phyloP scores from a whole-genome alignment of 2,113 vertebrate genomes.

The Eretmochelys imbricata region DNA sequence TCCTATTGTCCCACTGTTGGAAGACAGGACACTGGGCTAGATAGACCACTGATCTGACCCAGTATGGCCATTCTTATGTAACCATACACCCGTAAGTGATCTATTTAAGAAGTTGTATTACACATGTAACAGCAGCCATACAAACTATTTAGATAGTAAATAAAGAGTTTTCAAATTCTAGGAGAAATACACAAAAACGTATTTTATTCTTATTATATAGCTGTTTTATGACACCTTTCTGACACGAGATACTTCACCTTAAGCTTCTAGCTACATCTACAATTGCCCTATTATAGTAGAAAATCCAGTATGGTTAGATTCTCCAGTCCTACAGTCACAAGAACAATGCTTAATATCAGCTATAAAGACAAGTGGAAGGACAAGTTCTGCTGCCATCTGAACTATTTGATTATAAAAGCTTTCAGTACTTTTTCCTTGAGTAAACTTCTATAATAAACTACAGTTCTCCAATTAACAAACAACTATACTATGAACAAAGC shows the following conservation, averaged over 20 bases:
- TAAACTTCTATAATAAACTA: neutral
- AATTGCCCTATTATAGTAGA: fast-evolving
- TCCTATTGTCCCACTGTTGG: neutral
- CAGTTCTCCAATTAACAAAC: neutral
- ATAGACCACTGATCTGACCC: neutral
- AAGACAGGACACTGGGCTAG: neutral
- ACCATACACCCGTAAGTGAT: fast-evolving
- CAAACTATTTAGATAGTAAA: neutral
- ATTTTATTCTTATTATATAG: fast-evolving
- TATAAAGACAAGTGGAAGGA: neutral
- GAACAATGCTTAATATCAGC: neutral
- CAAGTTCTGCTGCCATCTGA: neutral
- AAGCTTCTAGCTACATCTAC: neutral
- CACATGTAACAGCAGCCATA: fast-evolving
- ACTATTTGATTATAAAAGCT: neutral
- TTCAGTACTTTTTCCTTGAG: neutral
- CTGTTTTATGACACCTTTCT: neutral
- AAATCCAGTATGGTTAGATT: fast-evolving
- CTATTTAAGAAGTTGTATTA: fast-evolving
- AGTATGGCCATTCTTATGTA: neutral
- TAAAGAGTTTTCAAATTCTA: neutral
- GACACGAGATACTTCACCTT: neutral
- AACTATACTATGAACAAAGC: neutral
- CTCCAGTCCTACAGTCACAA: neutral
- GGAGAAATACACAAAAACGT: neutral